Evolutionary conservation across 2,797 vertebrate species (phyloP), one percentile per base, ranked within the genome.

Genomic region (Buphagus erythrorhynchus): DNA sequence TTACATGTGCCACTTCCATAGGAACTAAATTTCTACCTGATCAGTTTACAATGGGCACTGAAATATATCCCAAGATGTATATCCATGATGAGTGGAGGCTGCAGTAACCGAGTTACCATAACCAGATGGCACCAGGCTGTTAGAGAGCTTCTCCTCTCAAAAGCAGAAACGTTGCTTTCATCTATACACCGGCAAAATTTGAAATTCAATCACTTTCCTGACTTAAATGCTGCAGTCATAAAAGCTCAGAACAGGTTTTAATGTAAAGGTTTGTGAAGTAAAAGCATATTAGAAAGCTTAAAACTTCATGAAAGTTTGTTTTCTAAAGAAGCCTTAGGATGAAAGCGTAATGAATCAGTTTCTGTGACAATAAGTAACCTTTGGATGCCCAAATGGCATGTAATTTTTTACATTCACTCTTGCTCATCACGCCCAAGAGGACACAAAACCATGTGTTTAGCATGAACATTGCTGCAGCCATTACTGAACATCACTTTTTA

Each of bases 11-110:
- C 43, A 33, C 16, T 62, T 35, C 33, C 57, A 36, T 0, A 54
- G 43, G 31, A 81, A 33, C 28, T 12, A 25, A 15, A 35, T 5
- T 67, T 51, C 54, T n/a, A 28, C 24, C 16, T 35, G 29, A 52
- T 28, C 43, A 58, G 3, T 58, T 54, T 7, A 13, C 1, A 0
- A 1, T 36, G 25, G 46, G 24, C 31, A 16, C 0, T 24, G 67
- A 51, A 43, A 38, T 43, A 20, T 0, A 29, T 3, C 15, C 2
- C 2, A 52, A 72, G 54, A 35, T 5, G 19, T 5, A 5, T 7
- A 63, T 4, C n/a, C 55, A 16, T 0, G 5, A 35, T 7, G 31
- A 69, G 69, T 3, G 16, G 22, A 21, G 7, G 59, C 7, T 42
- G 63, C 62, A 68, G 45, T 21, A 65, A n/a, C 36, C 0, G 2